phyloP scores from a whole-genome alignment of 1,140 invertebrate genomes.

The Cotesia glomerata region DNA sequence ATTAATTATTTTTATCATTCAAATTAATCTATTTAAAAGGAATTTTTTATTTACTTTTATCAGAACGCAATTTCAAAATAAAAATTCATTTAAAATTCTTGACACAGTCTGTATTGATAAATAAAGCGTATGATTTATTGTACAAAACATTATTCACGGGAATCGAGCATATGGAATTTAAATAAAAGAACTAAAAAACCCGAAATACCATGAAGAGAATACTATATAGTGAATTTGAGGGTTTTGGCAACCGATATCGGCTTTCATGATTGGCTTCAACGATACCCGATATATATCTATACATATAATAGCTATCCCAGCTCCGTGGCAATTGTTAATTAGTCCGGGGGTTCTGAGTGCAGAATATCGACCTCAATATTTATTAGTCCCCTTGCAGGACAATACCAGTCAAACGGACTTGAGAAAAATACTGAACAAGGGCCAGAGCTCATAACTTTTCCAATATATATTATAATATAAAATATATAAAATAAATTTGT shows the following conservation, averaged over 20 bases:
- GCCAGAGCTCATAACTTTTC: neutral
- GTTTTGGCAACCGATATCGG: neutral
- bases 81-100: too few relatives aligned
- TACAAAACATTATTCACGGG: too few relatives aligned
- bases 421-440: neutral
- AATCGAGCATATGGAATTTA: too few relatives aligned
- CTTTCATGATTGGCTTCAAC: conserved; percentile 3
- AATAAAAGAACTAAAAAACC: neutral
- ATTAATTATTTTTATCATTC: too few relatives aligned
- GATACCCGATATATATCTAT: neutral
- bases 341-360: conserved; percentile 13
- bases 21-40: too few relatives aligned
- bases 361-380: conserved; percentile 2
- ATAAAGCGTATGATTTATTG: too few relatives aligned
- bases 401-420: too few relatives aligned
- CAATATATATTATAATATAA: neutral
- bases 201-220: neutral
- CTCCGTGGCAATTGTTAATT: neutral
- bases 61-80: too few relatives aligned
- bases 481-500: neutral
- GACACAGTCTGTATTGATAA: too few relatives aligned
- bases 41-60: too few relatives aligned
- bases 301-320: too few relatives aligned
- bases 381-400: neutral
- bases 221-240: neutral